Evolutionary conservation across 2,797 vertebrate genomes (phyloP).

Genomic region (Phoebastria nigripes): DNA sequence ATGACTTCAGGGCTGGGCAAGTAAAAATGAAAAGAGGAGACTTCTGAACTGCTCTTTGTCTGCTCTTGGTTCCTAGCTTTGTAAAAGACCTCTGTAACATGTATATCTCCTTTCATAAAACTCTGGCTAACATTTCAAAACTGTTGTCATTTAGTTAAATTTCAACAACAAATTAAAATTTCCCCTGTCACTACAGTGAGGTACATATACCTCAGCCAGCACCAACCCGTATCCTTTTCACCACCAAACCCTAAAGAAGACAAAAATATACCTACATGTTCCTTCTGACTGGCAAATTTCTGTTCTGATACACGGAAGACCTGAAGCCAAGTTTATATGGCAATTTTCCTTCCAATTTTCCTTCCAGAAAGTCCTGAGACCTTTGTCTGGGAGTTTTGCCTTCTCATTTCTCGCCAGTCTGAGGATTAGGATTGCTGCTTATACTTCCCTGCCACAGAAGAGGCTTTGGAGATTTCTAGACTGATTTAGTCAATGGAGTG

Average conservation of each 20-base stretch:
- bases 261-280: background rate
- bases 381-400: background rate
- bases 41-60: background rate
- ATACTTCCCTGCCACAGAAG: constrained; percentile 3
- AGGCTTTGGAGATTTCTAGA: constrained; percentile 59
- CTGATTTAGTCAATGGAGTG: constrained; percentile 31
- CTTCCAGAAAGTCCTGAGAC: background rate
- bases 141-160: background rate
- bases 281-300: background rate
- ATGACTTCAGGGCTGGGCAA: background rate
- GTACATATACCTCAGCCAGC: background rate
- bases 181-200: background rate
- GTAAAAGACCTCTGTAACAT: background rate
- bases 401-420: background rate
- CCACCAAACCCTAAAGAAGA: background rate
- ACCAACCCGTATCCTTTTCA: background rate
- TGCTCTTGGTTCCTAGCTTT: background rate
- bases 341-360: background rate
- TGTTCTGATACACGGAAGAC: background rate
- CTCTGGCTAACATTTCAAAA: background rate
- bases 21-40: background rate
- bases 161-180: background rate
- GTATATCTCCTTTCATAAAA: background rate
- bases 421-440: constrained; percentile 42
- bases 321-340: background rate